These are phyloP conservation scores for Arenaria interpres DNA, from an alignment of 2,113 vertebrate species.

Conservation along the genomic window DNA sequence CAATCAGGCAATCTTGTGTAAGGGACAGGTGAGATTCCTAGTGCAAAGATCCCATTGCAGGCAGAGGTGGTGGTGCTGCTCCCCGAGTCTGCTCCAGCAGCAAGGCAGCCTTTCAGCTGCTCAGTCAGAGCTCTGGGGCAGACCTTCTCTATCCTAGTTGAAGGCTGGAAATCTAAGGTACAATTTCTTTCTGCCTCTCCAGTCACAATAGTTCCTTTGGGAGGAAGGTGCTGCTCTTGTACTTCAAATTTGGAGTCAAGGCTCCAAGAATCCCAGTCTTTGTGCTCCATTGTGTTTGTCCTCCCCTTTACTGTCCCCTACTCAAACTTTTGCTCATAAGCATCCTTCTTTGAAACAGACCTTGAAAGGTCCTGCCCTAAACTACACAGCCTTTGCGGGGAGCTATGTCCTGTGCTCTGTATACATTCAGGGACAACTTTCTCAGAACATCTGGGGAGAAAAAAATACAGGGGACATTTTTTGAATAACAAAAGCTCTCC, in stretches of 20 bases:
- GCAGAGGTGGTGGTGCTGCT: neutral
- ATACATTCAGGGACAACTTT: neutral
- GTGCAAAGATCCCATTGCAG: rapidly evolving
- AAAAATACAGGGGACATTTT: neutral
- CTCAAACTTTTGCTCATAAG: neutral
- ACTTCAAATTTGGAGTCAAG: neutral
- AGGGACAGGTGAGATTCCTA: neutral
- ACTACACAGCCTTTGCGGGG: neutral
- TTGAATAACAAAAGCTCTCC: neutral
- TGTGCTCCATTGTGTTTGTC: neutral
- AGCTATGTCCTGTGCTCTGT: neutral
- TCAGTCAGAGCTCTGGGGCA: neutral
- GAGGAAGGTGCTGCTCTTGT: neutral
- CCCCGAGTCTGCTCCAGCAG: neutral
- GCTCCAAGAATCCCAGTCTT: neutral
- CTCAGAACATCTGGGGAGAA: neutral
- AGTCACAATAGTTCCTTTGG: neutral
- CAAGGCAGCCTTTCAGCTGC: too few species aligned
- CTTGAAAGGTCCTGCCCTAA: neutral
- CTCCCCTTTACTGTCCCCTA: neutral
- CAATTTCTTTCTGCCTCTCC: neutral
- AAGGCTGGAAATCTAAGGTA: neutral
- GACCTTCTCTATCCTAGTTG: neutral
- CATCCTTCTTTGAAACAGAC: neutral
- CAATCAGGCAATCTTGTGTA: neutral